Percentiles rank a stretch among this genome's conserved stretches.
Evolutionary conservation across 2,888 invertebrate species (phyloP).

Genomic region (Archaeoteleia sp.): DNA sequence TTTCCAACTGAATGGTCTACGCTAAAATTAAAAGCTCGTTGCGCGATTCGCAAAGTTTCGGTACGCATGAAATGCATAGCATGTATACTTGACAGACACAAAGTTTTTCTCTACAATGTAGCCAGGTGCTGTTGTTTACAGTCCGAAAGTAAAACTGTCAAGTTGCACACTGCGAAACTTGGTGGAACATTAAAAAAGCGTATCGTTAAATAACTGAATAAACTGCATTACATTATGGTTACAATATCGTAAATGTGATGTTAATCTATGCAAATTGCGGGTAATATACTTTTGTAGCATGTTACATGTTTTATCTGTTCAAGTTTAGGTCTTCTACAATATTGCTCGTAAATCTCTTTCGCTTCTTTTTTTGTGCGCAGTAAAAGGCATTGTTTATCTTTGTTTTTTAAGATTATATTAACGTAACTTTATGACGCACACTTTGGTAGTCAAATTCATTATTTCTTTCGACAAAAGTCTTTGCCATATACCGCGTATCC

Average conservation of each 20-base stretch:
- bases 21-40: conserved; percentile 34
- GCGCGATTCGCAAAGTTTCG: background rate
- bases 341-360: conserved; percentile 27
- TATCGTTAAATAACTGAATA: conserved; percentile 32
- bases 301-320: conserved; percentile 25
- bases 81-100: no score
- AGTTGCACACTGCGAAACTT: conserved; percentile 17
- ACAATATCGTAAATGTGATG: conserved; percentile 40
- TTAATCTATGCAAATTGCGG: conserved; percentile 39
- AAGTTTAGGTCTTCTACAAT: conserved; percentile 20
- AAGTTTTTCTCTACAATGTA: conserved; percentile 18
- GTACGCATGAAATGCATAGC: no score
- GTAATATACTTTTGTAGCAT: conserved; percentile 35
- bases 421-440: conserved; percentile 11
- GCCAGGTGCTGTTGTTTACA: conserved; percentile 17
- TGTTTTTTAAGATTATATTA: conserved; percentile 12
- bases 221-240: conserved; percentile 34
- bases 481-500: no score
- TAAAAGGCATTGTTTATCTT: conserved; percentile 21
- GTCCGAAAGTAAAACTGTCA: conserved; percentile 15
- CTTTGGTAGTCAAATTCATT: no score
- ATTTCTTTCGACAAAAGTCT: no score
- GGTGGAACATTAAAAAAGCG: conserved; percentile 21
- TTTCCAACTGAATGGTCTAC: conserved; percentile 25
- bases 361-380: background rate